Conservation (phyloP, 2,888 invertebrate species). For the Agrypnus murinus region DNA sequence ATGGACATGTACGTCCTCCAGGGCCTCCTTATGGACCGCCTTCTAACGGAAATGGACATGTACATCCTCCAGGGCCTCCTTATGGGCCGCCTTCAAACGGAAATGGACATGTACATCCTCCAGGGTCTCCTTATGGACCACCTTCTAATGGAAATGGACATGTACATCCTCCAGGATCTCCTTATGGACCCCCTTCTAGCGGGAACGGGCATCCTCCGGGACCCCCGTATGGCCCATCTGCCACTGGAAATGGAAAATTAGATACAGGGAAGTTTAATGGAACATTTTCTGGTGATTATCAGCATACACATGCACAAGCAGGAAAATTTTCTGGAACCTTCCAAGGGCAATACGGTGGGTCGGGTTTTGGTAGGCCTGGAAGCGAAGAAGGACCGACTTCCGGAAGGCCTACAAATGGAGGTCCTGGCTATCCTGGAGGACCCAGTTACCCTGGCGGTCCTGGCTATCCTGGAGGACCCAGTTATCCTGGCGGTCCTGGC, state of each 20-base stretch:
- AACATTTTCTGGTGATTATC: constrained; percentile 26
- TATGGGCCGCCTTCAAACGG: constrained; percentile 8
- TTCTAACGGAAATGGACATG: not conserved
- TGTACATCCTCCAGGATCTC: constrained; percentile 11
- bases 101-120: constrained; percentile 21
- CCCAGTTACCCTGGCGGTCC: constrained; percentile 37
- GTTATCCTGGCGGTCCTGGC: not conserved
- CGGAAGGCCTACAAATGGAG: constrained; percentile 12
- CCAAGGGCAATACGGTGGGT: constrained; percentile 44
- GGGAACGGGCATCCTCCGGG: not conserved
- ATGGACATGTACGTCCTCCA: constrained; percentile 58
- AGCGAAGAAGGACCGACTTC: constrained; percentile 36
- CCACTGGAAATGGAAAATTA: no score
- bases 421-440: constrained; percentile 24
- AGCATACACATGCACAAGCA: constrained; percentile 38
- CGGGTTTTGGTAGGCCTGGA: constrained; percentile 39
- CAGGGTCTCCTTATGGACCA: constrained; percentile 4
- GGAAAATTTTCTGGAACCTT: constrained; percentile 54
- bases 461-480: constrained; percentile 29
- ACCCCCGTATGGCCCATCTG: no score
- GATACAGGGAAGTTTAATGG: not conserved
- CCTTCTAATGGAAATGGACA: constrained; percentile 32
- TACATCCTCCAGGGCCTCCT: constrained; percentile 51
- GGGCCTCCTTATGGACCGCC: constrained; percentile 55
- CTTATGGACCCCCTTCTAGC: not conserved